These are phyloP conservation scores for Champsocephalus esox DNA, from an alignment of 2,797 vertebrate genomes.

Conservation along the genomic window DNA sequence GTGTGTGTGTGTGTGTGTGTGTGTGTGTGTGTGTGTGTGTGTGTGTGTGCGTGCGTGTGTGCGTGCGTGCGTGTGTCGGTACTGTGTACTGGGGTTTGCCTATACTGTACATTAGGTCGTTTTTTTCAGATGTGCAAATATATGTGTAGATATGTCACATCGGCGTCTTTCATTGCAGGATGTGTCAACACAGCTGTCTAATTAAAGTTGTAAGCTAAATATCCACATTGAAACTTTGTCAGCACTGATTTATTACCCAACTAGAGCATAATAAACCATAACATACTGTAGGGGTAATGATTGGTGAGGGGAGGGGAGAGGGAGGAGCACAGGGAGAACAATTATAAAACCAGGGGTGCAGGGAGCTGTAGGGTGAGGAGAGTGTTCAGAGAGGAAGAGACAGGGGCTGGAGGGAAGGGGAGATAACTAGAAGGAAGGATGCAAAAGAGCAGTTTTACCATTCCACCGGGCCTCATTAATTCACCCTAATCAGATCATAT, in stretches of 20 bases:
- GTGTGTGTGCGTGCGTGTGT: too few relatives aligned
- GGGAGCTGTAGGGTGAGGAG: slow-evolving; percentile 38
- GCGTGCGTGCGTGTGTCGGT: background rate
- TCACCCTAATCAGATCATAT: slow-evolving; percentile 72
- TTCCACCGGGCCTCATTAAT: slow-evolving; percentile 80
- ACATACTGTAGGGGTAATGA: slow-evolving; percentile 7
- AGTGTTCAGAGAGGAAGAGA: slow-evolving; percentile 47
- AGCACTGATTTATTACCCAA: background rate
- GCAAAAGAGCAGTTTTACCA: slow-evolving; percentile 53
- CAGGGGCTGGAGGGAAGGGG: slow-evolving; percentile 54
- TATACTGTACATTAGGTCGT: background rate
- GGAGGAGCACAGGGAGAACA: background rate
- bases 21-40: too few relatives aligned
- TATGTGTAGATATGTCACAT: slow-evolving; percentile 8
- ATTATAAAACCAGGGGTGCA: slow-evolving; percentile 9
- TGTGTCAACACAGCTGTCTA: background rate
- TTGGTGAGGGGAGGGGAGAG: slow-evolving; percentile 2
- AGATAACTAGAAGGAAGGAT: slow-evolving; percentile 62
- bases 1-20: too few relatives aligned
- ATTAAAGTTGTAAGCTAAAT: background rate
- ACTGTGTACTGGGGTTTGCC: background rate
- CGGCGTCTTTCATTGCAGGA: slow-evolving; percentile 4
- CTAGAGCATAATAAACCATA: background rate
- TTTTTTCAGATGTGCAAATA: background rate
- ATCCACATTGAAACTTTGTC: background rate